Percentiles rank a stretch among this genome's conserved stretches.
Evolutionary conservation across 2,113 vertebrate genomes (phyloP).

Genomic region (Hydropotes inermis): DNA sequence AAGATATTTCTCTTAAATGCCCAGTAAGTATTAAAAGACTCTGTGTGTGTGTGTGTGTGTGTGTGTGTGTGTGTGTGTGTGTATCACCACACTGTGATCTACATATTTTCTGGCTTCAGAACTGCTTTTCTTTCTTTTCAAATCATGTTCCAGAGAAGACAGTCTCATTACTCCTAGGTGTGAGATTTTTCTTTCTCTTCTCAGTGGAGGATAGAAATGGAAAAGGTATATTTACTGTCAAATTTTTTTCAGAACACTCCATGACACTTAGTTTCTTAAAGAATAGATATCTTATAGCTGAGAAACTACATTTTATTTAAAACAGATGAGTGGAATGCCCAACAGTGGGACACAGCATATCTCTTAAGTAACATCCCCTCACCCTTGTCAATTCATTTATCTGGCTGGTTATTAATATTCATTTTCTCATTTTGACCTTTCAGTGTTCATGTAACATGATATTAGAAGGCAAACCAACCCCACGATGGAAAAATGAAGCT

Average conservation of each 20-base stretch:
- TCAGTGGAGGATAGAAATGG: background rate
- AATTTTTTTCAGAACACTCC: constrained; percentile 74
- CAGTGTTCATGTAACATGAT: background rate
- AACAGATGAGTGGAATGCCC: constrained; percentile 77
- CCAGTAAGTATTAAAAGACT: background rate
- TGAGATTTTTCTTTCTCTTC: background rate
- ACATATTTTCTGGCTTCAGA: constrained; percentile 12
- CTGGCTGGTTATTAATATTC: background rate
- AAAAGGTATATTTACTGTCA: constrained; percentile 18
- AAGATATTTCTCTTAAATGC: background rate
- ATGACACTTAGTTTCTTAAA: constrained; percentile 78
- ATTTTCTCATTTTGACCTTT: background rate
- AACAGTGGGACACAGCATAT: background rate
- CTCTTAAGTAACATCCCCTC: background rate
- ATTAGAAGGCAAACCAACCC: background rate
- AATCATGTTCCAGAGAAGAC: constrained; percentile 24
- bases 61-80: background rate
- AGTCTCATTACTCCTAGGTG: constrained; percentile 54
- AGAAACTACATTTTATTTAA: constrained; percentile 75
- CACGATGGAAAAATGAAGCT: background rate
- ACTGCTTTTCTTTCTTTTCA: background rate
- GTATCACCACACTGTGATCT: background rate
- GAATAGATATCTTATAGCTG: constrained; percentile 63
- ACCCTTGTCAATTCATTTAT: background rate
- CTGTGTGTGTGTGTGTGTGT: too few relatives aligned